phyloP scores from a whole-genome alignment of 2,797 vertebrate species.

The Pristis pectinata region DNA sequence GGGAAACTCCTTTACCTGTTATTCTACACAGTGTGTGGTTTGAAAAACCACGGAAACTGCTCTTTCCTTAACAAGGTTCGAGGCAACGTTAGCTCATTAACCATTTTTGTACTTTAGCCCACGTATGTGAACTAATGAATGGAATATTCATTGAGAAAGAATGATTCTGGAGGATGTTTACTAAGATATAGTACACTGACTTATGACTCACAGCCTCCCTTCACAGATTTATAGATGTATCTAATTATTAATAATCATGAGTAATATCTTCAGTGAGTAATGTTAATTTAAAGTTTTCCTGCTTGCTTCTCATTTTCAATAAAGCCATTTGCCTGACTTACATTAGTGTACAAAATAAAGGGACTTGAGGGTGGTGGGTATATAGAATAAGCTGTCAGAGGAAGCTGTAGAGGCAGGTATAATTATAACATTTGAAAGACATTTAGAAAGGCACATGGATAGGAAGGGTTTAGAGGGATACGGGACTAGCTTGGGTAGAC shows the following conservation, averaged over 20 bases:
- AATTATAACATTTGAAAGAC: too few relatives aligned
- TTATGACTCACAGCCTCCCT: not conserved
- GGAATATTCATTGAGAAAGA: not conserved
- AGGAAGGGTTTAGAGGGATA: too few relatives aligned
- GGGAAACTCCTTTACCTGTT: not conserved
- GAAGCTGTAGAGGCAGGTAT: too few relatives aligned
- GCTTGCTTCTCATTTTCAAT: not conserved
- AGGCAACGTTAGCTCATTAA: not conserved
- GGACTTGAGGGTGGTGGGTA: too few relatives aligned
- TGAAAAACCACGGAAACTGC: constrained; percentile 2
- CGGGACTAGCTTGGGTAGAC: too few relatives aligned
- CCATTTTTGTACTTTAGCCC: not conserved
- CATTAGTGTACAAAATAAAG: not conserved
- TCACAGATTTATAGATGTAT: not conserved
- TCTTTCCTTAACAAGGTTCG: not conserved
- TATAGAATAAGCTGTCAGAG: too few relatives aligned
- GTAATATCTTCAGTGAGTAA: not conserved
- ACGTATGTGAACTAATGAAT: not conserved
- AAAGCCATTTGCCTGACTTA: not conserved
- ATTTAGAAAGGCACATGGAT: too few relatives aligned
- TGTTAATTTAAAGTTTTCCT: not conserved
- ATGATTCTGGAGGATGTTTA: not conserved
- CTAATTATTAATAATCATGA: constrained; percentile 10
- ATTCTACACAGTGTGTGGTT: not conserved
- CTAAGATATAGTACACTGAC: not conserved